Base-by-base conservation (phyloP, 1,140 invertebrate genomes). In the Aricia agestis region DNA sequence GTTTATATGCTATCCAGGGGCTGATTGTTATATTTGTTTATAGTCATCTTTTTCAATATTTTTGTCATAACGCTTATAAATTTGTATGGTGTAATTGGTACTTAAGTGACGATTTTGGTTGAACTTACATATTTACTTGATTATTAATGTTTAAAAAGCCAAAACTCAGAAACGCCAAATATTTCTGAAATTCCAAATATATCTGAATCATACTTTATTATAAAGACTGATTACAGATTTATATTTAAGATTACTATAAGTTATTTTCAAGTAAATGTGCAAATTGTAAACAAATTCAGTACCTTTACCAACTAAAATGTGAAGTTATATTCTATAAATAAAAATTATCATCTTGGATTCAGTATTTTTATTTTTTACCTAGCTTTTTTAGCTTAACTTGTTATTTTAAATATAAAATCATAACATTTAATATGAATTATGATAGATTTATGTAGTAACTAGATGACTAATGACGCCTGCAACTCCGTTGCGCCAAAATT, bases 311-410 rank as follows among this genome's bases (percentile, higher is more conserved):
- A 69, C 57, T 61, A 41, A 42, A 58, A 69, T 59, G 57, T 69
- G 31, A 69, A 69, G 67, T 17, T 66, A 73, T 70, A 66, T 70
- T 68, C 66, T 70, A 68, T 52, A 45, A 58, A 70, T 57, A 18
- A 66, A 15, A 17, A 66, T 66, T 71, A 36, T 58, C 52, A 45
- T 45, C 41, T 31, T 17, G n/a, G 42, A 5, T 10, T 11, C n/a
- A 19, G 3, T 65, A 10, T 58, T 18, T 68, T 61, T 72, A 66
- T 58, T 68, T 31, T 63, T 66, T 66, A 71, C 31, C 36, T 36
- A 7, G 15, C 32, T 68, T 36, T 36, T 36, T 36, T 36, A 36
- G 2, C 36, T 9, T 36, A 0, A 36, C 6, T 7, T 4, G 36
- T 36, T 36, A 7, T 36, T 36, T 36, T 36, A 36, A 32, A 36